Base-by-base conservation (phyloP, 2,888 invertebrate species). In the Yponomeuta plumbellus region DNA sequence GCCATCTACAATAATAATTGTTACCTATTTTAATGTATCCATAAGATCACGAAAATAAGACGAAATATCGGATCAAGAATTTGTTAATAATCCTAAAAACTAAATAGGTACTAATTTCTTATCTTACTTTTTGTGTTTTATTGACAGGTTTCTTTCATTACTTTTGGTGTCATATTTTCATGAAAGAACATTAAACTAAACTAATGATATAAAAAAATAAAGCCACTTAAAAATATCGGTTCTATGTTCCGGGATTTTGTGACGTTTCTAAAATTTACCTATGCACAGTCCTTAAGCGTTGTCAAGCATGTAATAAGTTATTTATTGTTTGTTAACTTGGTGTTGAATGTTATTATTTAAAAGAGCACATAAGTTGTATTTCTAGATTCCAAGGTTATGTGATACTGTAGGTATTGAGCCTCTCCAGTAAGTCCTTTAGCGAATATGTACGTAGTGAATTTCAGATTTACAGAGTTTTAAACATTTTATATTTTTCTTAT, bases 341-440 rank as follows among this genome's bases (percentile, higher is more conserved):
- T 81, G 81, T 81, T 80, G 72, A 74, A 77, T 80, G 78, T 81
- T 80, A 79, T 76, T 75, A 64, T 72, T 69, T 73, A 68, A 66
- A 72, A 71, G 68, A 73, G 73, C 77, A 77, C 74, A 66, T 69
- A 71, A 68, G 67, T 69, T 74, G 74, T 72, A 74, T 68, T 61
- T 72, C 61, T 67, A 66, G 67, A 69, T 68, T 67, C 65, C 64
- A 70, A 34, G 66, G 67, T 59, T 21, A 22, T 22, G 57, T 59
- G 21, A 5, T 23, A 59, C 22, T 13, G 22, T 10, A 58, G 58
- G n/a, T 22, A 23, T 59, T 59, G 23, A 59, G 23, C 21, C 21
- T 13, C 22, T 11, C 22, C 22, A 58, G 6, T 59, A 59, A 23
- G 13, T 67, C 67, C 67, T 69, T 68, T 66, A 68, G 67, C 69